Conservation (phyloP, 2,113 vertebrate species). For the Nothoprocta pentlandii region DNA sequence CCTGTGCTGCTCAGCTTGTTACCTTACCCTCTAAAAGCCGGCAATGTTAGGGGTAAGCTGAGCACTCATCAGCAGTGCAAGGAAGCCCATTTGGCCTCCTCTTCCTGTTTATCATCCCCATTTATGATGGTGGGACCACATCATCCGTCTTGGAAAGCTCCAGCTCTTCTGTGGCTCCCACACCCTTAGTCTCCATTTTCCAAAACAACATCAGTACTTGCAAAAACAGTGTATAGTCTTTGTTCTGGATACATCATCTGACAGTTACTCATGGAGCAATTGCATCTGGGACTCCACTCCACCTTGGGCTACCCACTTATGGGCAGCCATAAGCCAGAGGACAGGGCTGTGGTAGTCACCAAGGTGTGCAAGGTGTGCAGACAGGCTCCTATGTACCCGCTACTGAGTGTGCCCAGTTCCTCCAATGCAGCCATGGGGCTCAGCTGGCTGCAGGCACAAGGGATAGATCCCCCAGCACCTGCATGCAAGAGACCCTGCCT, state of each 20-base stretch:
- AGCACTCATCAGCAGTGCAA: background rate
- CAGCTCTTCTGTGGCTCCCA: background rate
- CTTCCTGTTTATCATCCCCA: background rate
- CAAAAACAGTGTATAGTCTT: background rate
- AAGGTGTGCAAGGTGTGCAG: background rate
- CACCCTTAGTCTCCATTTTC: background rate
- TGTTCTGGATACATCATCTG: background rate
- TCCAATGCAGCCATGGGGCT: background rate
- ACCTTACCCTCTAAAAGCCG: rapidly evolving
- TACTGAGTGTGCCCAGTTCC: background rate
- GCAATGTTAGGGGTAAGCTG: background rate
- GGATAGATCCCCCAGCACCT: background rate
- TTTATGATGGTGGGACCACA: background rate
- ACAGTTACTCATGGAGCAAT: background rate
- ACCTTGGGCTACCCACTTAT: background rate
- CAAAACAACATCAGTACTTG: background rate
- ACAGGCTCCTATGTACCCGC: background rate
- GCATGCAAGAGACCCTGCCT: background rate
- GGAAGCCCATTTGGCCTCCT: background rate
- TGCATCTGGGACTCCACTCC: background rate
- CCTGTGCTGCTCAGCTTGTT: rapidly evolving
- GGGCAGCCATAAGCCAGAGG: background rate
- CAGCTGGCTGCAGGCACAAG: background rate
- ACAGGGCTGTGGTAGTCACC: background rate
- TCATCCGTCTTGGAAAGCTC: background rate